Conservation (phyloP, 2,113 vertebrate genomes). For the Globicephala melas region DNA sequence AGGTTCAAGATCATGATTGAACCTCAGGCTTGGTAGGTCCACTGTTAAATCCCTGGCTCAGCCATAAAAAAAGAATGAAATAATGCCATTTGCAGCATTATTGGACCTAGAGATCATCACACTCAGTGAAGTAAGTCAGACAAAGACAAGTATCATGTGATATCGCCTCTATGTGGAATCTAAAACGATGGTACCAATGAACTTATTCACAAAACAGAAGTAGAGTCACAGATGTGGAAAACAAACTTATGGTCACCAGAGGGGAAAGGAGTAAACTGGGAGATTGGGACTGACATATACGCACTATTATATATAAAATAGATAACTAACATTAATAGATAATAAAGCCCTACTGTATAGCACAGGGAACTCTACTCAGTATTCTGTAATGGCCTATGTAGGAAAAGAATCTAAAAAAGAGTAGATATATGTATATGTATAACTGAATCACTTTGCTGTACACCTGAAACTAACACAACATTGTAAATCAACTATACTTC, state of each 20-base stretch:
- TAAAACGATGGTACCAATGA: not conserved
- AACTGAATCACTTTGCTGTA: not conserved
- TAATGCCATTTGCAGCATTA: not conserved
- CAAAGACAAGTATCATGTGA: not conserved
- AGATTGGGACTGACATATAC: not conserved
- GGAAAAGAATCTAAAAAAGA: not conserved
- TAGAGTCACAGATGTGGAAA: not conserved
- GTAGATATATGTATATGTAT: not conserved
- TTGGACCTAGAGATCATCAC: not conserved
- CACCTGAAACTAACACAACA: not conserved
- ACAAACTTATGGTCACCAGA: not conserved
- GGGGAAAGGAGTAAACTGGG: not conserved
- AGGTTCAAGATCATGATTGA: not conserved
- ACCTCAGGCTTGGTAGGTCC: too few species aligned
- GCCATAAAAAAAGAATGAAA: not conserved
- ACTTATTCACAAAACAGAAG: not conserved
- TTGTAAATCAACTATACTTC: not conserved
- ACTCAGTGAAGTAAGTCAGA: not conserved
- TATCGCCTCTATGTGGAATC: not conserved
- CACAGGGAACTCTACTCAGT: not conserved
- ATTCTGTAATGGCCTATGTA: not conserved
- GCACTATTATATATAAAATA: not conserved
- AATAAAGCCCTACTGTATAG: not conserved
- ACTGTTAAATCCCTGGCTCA: not conserved
- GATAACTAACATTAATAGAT: too few species aligned